A percentile compares a stretch with the other conserved stretches of the same genome.
Conservation (phyloP, 2,113 vertebrate genomes). For the Parotia lawesii region DNA sequence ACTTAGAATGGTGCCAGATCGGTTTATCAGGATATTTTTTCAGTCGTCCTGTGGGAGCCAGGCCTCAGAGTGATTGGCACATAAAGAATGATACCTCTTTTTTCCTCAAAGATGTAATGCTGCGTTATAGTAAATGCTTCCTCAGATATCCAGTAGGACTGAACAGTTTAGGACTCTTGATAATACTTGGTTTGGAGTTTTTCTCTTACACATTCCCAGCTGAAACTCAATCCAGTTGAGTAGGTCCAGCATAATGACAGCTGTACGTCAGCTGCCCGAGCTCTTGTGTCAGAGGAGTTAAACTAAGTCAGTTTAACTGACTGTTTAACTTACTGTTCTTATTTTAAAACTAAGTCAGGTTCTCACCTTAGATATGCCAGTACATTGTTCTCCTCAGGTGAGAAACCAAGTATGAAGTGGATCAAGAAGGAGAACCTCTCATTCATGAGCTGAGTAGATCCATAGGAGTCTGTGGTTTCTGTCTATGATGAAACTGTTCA, state of each 20-base stretch:
- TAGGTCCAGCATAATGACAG: not conserved
- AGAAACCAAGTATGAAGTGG: not conserved
- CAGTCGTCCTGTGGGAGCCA: not conserved
- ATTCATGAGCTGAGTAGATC: not conserved
- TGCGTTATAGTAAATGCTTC: constrained; percentile 1
- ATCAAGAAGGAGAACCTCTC: not conserved
- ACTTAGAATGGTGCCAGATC: not conserved
- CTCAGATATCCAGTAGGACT: not conserved
- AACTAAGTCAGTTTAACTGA: not conserved
- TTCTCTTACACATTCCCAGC: not conserved
- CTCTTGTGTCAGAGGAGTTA: not conserved
- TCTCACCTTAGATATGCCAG: not conserved
- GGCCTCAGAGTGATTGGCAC: not conserved
- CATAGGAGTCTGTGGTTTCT: not conserved
- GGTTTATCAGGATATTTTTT: not conserved
- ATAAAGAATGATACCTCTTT: not conserved
- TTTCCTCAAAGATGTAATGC: not conserved
- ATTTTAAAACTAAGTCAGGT: not conserved
- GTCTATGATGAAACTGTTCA: not conserved
- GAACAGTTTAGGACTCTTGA: not conserved
- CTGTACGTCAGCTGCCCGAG: accelerated
- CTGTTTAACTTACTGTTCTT: no score
- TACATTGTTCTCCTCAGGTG: not conserved
- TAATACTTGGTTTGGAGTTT: not conserved
- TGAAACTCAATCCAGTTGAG: not conserved